A percentile compares a stretch with the other conserved stretches of the same genome.
Conservation (phyloP, 2,113 vertebrate genomes). For the Motacilla tschutschensis region DNA sequence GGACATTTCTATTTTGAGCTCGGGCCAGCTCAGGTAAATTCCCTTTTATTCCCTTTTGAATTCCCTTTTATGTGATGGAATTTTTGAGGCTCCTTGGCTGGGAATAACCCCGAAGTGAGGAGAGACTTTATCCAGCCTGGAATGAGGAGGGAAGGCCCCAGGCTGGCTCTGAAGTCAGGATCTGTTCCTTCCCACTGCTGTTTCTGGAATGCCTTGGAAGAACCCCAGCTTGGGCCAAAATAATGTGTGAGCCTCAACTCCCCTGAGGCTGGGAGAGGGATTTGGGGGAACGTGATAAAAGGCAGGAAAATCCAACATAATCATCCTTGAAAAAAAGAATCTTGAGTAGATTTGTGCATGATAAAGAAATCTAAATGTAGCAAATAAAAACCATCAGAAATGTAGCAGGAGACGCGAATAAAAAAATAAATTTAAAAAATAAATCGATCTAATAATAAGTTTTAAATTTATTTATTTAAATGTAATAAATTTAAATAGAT, state of each 20-base stretch:
- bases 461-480: too few relatives aligned
- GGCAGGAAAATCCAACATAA: neutral
- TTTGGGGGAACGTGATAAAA: neutral
- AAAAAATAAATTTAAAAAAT: neutral
- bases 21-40: neutral
- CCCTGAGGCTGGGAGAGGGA: neutral
- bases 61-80: neutral
- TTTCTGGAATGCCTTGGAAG: constrained; percentile 17
- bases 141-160: neutral
- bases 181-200: neutral
- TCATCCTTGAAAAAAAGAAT: neutral
- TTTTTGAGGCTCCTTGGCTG: neutral
- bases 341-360: fast-evolving
- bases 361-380: neutral
- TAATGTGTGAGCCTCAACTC: neutral
- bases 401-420: neutral
- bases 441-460: too few relatives aligned
- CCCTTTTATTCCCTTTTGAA: neutral
- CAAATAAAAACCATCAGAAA: fast-evolving
- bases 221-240: neutral
- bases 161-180: neutral
- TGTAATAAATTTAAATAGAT: too few relatives aligned
- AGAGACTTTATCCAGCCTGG: neutral
- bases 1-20: neutral
- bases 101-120: neutral